Evolutionary conservation across 2,797 vertebrate genomes (phyloP), one percentile per base, ranked within the genome.

Genomic region (Melanogrammus aeglefinus): DNA sequence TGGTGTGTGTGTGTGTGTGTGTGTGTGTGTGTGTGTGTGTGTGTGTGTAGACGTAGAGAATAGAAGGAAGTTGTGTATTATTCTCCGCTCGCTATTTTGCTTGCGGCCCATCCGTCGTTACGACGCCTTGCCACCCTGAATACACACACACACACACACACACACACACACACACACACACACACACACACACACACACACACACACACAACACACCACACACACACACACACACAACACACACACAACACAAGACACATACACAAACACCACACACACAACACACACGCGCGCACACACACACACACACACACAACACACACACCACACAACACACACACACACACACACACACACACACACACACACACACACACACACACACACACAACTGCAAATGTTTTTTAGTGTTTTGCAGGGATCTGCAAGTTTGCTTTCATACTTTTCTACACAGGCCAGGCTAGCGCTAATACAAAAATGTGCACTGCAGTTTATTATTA

Each of bases 41-140:
- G 74, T 31, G 38, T 76, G 35, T 69, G 35, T 71, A 35, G 39
- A 75, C 39, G 38, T 38, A 81, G 81, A 87, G 87, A 90, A 89
- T 89, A 80, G 85, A 35, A 89, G 89, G 88, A 91, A 89, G 81
- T 76, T 77, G 77, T 69, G 82, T 82, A 82, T 89, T 89, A 86
- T 89, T 87, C 87, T 87, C 80, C 77, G 86, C 77, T 35, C 72
- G 82, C 69, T 71, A 80, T 74, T 79, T 5, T 70, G 83, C 84
- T 86, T 78, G 77, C 85, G 31, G 18, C 84, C 81, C 57, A 81
- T 78, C 85, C 33, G 82, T 85, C 81, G 8, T 29, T 73, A 80
- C 81, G 84, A 87, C 86, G 87, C 87, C 86, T 83, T 31, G 21
- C 82, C 18, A 1, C 77, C 72, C 74, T 0, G 35, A 35, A 71